phyloP scores from a whole-genome alignment of 2,888 invertebrate genomes.

The Apamea crenata region DNA sequence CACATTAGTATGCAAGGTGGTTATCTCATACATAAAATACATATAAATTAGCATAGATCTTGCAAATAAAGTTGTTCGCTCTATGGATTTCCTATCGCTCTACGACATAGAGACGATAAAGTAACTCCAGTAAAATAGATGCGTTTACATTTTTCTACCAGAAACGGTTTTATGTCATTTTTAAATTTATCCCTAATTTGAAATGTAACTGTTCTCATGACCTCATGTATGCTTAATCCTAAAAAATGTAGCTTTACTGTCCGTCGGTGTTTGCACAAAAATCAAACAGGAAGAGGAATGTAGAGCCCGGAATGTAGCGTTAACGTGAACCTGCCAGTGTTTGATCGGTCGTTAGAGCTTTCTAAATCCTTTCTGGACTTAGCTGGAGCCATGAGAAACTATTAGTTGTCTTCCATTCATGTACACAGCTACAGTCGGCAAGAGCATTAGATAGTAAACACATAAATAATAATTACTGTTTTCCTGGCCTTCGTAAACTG shows the following conservation, averaged over 20 bases:
- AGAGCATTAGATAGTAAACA: neutral
- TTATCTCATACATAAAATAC: slow-evolving; percentile 50
- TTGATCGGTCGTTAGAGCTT: slow-evolving; percentile 85
- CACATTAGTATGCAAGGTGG: slow-evolving; percentile 50
- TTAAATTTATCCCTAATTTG: slow-evolving; percentile 5
- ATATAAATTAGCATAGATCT: slow-evolving; percentile 45
- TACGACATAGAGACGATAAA: too few species aligned
- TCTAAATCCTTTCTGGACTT: slow-evolving; percentile 79
- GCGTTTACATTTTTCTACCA: neutral
- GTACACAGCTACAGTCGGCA: neutral
- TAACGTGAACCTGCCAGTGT: slow-evolving; percentile 79
- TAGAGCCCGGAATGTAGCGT: slow-evolving; percentile 82
- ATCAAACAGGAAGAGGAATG: slow-evolving; percentile 84
- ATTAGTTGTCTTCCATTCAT: slow-evolving; percentile 16
- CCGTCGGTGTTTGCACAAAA: slow-evolving; percentile 77
- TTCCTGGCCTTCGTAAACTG: slow-evolving; percentile 36
- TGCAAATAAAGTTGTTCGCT: slow-evolving; percentile 32
- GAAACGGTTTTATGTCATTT: neutral
- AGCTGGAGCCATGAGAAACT: slow-evolving; percentile 46
- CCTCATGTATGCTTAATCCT: slow-evolving; percentile 41
- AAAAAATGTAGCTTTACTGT: slow-evolving; percentile 63
- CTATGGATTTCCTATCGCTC: slow-evolving; percentile 20
- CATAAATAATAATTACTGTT: slow-evolving; percentile 4
- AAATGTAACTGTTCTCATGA: slow-evolving; percentile 42
- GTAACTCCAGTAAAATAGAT: too few species aligned